Evolutionary conservation across 2,113 vertebrate species (phyloP).

Genomic region (rat (Rattus norvegicus)): GRCr8 NC_086030.1:33027001-33027500

Average conservation of each 20-base stretch:
- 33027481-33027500: conserved; percentile 47
- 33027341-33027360: background rate
- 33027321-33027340: background rate
- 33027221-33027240: background rate
- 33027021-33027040: background rate
- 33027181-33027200: background rate
- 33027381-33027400: background rate
- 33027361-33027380: background rate
- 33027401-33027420: background rate
- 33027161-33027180: background rate
- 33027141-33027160: background rate
- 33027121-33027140: background rate
- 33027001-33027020: too few relatives aligned
- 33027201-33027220: background rate
- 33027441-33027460: fast-evolving
- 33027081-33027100: background rate
- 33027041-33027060: background rate
- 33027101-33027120: background rate
- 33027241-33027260: background rate
- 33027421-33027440: conserved; percentile 21
- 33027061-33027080: background rate
- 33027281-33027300: background rate
- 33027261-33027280: background rate
- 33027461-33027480: conserved; percentile 42
- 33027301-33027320: background rate